These are phyloP conservation scores for Drosophila saltans DNA, from an alignment of 1,140 invertebrate species.

Conservation along the genomic window DNA sequence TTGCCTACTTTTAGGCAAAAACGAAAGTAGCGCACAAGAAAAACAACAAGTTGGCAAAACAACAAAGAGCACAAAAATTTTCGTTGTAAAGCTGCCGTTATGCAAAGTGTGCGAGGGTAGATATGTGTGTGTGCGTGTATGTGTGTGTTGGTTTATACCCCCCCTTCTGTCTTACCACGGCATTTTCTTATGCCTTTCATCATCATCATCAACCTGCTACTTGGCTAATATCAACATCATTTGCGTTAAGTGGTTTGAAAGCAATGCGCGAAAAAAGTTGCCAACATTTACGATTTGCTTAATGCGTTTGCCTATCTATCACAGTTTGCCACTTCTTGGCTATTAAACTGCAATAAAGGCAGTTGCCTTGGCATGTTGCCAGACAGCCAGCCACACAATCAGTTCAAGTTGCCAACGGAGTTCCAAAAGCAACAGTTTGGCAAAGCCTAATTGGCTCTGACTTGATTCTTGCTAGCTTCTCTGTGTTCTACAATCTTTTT, in stretches of 20 bases:
- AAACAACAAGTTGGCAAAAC: slow-evolving; percentile 60
- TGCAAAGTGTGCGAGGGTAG: slow-evolving; percentile 49
- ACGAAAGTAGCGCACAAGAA: slow-evolving; percentile 61
- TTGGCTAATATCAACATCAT: slow-evolving; percentile 75
- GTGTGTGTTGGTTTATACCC: background rate
- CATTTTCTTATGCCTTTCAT: slow-evolving; percentile 38
- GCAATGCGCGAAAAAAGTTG: slow-evolving; percentile 67
- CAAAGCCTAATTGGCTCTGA: slow-evolving; percentile 67
- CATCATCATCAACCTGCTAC: slow-evolving; percentile 21
- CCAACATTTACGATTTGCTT: slow-evolving; percentile 49
- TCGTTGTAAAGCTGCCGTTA: slow-evolving; percentile 47
- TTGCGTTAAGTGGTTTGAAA: slow-evolving; percentile 74
- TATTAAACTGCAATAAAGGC: slow-evolving; percentile 75
- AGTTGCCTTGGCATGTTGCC: slow-evolving; percentile 49
- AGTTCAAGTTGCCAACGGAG: slow-evolving; percentile 26
- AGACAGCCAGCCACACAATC: slow-evolving; percentile 43
- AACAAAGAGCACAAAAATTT: slow-evolving; percentile 47
- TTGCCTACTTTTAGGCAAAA: slow-evolving; percentile 59
- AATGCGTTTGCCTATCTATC: slow-evolving; percentile 61
- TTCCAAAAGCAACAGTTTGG: background rate
- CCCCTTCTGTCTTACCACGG: background rate
- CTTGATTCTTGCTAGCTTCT: slow-evolving; percentile 36
- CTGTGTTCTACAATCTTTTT: slow-evolving; percentile 1
- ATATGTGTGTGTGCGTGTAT: slow-evolving; percentile 34
- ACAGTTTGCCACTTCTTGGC: slow-evolving; percentile 38